phyloP scores from a whole-genome alignment of 2,113 vertebrate species.

The Amphiprion percula region DNA sequence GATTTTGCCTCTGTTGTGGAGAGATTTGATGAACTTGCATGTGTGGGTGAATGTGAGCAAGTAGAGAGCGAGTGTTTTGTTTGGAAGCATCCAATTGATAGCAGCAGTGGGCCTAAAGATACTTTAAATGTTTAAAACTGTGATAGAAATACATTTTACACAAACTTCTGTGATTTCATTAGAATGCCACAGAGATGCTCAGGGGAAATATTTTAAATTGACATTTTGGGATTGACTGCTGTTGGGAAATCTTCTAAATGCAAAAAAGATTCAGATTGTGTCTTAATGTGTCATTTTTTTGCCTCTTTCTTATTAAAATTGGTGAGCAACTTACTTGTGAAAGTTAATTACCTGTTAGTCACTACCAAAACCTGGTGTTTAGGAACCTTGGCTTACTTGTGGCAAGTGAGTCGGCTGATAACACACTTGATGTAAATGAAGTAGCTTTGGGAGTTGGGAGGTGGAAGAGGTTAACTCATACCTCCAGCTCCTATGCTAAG shows the following conservation, averaged over 20 bases:
- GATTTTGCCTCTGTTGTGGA: slow-evolving; percentile 55
- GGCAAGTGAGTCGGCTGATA: not conserved
- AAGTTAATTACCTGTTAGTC: too few relatives aligned
- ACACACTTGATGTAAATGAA: not conserved
- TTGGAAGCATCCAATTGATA: slow-evolving; percentile 46
- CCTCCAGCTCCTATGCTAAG: too few relatives aligned
- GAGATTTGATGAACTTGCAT: slow-evolving; percentile 38
- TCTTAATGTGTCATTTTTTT: too few relatives aligned
- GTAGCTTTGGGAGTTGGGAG: not conserved
- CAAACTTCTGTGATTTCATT: not conserved
- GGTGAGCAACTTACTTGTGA: too few relatives aligned
- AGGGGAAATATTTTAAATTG: not conserved
- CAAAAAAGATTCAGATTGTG: too few relatives aligned
- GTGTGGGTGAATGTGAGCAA: slow-evolving; percentile 12
- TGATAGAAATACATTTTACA: not conserved
- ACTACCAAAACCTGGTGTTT: too few relatives aligned
- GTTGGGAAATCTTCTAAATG: too few relatives aligned
- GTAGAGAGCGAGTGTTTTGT: slow-evolving; percentile 18
- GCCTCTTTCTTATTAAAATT: too few relatives aligned
- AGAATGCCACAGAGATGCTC: too few relatives aligned
- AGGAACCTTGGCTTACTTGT: too few relatives aligned
- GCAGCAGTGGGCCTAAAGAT: slow-evolving; percentile 51
- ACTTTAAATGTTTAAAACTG: slow-evolving; percentile 29
- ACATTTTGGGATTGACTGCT: too few relatives aligned
- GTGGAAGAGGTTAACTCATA: too few relatives aligned